Percentiles rank a stretch among this genome's conserved stretches.
These are phyloP conservation scores for Perizoma flavofasciatum DNA, from an alignment of 2,888 invertebrate species.

Conservation along the genomic window DNA sequence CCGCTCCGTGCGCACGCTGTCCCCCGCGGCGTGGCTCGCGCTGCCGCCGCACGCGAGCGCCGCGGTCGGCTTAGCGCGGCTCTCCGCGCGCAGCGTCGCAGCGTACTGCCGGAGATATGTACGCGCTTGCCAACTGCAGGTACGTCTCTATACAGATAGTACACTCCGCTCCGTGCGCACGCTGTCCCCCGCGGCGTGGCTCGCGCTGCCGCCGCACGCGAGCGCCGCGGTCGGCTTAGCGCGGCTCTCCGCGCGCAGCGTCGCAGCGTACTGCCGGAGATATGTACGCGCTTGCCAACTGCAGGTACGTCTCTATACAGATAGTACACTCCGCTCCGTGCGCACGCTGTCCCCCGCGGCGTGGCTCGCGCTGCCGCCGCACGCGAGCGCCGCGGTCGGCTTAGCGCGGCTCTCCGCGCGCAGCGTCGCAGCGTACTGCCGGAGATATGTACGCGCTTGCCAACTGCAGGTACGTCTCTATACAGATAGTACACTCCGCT, in stretches of 20 bases:
- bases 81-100: conserved; percentile 88
- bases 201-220: conserved; percentile 86
- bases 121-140: conserved; percentile 84
- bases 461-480: conserved; percentile 79
- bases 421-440: conserved; percentile 90
- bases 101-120: conserved; percentile 91
- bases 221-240: conserved; percentile 46
- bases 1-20: conserved; percentile 90
- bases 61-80: conserved; percentile 70
- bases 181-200: conserved; percentile 92
- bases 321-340: conserved; percentile 87
- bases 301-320: conserved; percentile 58
- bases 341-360: conserved; percentile 91
- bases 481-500: conserved; percentile 73
- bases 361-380: conserved; percentile 91
- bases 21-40: conserved; percentile 93
- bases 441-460: conserved; percentile 88
- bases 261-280: conserved; percentile 89
- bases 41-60: conserved; percentile 76
- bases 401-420: conserved; percentile 86
- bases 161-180: conserved; percentile 90
- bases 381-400: conserved; percentile 39
- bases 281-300: conserved; percentile 89
- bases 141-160: conserved; percentile 42
- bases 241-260: conserved; percentile 87